These are phyloP conservation scores for Metallyticus violacea DNA, from an alignment of 2,888 invertebrate species.

Conservation along the genomic window DNA sequence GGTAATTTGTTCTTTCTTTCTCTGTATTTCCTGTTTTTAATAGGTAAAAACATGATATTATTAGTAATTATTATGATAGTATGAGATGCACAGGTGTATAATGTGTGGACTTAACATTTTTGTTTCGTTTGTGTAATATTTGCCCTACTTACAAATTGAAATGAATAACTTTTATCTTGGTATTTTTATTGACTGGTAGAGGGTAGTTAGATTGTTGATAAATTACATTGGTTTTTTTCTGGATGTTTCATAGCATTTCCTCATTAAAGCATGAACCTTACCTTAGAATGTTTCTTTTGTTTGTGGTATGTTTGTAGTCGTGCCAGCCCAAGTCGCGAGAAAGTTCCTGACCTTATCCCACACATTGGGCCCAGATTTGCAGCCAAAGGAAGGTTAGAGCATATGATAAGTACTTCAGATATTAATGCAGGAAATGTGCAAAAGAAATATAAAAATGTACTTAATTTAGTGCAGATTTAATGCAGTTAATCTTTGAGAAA, in stretches of 20 bases:
- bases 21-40: neutral
- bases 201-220: neutral
- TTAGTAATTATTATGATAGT: neutral
- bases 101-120: neutral
- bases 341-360: slow-evolving; percentile 77
- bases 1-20: neutral
- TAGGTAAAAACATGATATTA: too few species aligned
- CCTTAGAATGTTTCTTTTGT: slow-evolving; percentile 10
- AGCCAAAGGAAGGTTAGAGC: slow-evolving; percentile 73
- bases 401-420: neutral
- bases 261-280: neutral
- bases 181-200: neutral
- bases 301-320: slow-evolving; percentile 62
- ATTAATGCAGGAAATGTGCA: neutral
- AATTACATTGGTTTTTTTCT: neutral
- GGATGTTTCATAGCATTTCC: neutral
- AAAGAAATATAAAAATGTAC: neutral
- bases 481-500: too few species aligned
- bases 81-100: neutral
- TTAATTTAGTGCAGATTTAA: too few species aligned
- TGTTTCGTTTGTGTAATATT: neutral
- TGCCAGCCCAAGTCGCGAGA: slow-evolving; percentile 80
- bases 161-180: neutral
- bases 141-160: neutral
- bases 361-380: slow-evolving; percentile 90